Percentiles rank a stretch among this genome's conserved stretches.
Conservation (phyloP, 2,888 invertebrate species). For the Thelaira solivaga region DNA sequence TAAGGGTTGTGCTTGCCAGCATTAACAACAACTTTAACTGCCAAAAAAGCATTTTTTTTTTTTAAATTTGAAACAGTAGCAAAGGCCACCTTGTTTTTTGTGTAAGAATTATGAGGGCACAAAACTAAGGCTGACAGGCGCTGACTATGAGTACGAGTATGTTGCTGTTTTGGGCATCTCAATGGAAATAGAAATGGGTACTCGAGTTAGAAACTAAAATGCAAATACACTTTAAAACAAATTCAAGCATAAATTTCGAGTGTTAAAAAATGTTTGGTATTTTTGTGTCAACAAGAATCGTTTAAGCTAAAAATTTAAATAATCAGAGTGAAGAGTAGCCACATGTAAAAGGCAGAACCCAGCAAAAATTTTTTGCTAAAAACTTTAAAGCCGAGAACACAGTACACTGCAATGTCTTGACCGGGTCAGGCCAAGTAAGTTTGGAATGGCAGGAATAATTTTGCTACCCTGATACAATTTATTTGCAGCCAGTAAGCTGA, state of each 20-base stretch:
- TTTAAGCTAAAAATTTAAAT: not conserved
- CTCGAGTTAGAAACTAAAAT: slow-evolving; percentile 38
- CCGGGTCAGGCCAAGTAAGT: too few species aligned
- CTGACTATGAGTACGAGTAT: not conserved
- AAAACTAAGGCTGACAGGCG: not conserved
- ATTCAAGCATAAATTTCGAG: slow-evolving; percentile 35
- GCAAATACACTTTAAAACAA: slow-evolving; percentile 45
- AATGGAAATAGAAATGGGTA: not conserved
- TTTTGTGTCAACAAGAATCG: slow-evolving; percentile 5
- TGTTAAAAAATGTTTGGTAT: slow-evolving; percentile 12
- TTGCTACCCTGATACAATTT: too few species aligned
- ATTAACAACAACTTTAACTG: not conserved
- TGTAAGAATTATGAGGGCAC: not conserved
- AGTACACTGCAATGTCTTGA: too few species aligned
- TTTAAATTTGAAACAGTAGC: too few species aligned
- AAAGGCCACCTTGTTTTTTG: not conserved
- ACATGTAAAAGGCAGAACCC: too few species aligned
- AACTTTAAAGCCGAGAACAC: too few species aligned
- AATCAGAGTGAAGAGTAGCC: too few species aligned
- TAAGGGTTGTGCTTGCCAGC: slow-evolving; percentile 37
- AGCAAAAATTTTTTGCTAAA: too few species aligned
- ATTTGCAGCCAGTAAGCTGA: too few species aligned
- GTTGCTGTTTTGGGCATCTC: not conserved
- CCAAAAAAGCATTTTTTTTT: too few species aligned
- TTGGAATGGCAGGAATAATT: too few species aligned